phyloP scores from a whole-genome alignment of 2,888 invertebrate genomes.

The Cataglyphis albicans region DNA sequence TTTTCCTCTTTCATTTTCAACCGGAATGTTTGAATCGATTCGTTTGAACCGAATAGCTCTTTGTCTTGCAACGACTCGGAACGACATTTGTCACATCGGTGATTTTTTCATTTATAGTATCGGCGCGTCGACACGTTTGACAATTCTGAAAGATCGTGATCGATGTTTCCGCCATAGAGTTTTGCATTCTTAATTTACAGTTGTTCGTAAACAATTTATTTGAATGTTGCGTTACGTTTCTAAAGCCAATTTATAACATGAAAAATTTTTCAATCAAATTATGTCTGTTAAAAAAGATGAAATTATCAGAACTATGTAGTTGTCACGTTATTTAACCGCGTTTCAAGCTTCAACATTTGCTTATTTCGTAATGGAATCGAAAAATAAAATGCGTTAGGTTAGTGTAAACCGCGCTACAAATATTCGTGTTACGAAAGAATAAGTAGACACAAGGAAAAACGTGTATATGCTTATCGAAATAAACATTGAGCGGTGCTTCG shows the following conservation, averaged over 20 bases:
- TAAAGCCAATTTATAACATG: not conserved
- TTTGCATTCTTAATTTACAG: not conserved
- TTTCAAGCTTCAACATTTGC: conserved; percentile 7
- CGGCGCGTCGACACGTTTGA: not conserved
- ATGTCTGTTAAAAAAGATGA: not conserved
- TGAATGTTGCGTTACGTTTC: not conserved
- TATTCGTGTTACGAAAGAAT: conserved; percentile 1
- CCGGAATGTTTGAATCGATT: conserved; percentile 20
- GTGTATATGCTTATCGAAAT: conserved; percentile 39
- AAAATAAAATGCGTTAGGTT: not conserved
- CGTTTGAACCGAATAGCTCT: conserved; percentile 26
- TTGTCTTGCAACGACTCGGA: conserved; percentile 41
- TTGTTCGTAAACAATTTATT: not conserved
- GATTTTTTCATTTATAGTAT: conserved; percentile 31
- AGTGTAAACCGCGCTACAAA: not conserved
- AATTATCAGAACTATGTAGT: conserved; percentile 1
- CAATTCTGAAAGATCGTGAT: conserved; percentile 16
- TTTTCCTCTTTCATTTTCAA: not conserved
- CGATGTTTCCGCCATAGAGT: not conserved
- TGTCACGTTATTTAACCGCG: not conserved
- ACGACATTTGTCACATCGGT: conserved; percentile 37
- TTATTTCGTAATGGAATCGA: conserved; percentile 28
- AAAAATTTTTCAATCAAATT: not conserved
- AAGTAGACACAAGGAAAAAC: conserved; percentile 1
- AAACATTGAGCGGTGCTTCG: conserved; percentile 33